A percentile compares a stretch with the other conserved stretches of the same genome.
These are phyloP conservation scores for Hapalemur alaotrensis DNA, from an alignment of 2,797 vertebrate species.

Conservation along the genomic window DNA sequence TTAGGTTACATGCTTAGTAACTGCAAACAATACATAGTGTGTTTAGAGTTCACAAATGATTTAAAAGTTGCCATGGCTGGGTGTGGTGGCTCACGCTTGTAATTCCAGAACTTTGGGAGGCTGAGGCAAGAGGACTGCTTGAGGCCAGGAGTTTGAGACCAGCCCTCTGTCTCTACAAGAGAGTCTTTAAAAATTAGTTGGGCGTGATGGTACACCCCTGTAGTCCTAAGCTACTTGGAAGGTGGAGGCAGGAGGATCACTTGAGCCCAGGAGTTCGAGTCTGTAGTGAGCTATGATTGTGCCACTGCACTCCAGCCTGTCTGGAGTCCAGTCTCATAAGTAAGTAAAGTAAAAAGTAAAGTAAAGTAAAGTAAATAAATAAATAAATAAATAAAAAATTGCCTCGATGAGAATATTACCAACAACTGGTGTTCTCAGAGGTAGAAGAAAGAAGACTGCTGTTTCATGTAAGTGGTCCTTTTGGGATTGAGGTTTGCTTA, in stretches of 20 bases:
- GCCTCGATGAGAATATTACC: neutral
- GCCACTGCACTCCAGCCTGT: neutral
- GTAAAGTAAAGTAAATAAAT: too few species aligned
- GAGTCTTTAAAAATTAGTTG: neutral
- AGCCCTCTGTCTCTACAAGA: neutral
- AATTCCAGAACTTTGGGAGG: neutral
- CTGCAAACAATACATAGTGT: neutral
- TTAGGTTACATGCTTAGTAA: neutral
- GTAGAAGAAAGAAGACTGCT: neutral
- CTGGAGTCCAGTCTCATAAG: neutral
- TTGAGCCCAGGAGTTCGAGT: neutral
- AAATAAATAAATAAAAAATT: neutral
- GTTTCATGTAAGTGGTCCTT: neutral
- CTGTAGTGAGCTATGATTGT: neutral
- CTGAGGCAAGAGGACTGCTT: neutral
- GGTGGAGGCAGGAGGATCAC: neutral
- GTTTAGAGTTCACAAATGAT: neutral
- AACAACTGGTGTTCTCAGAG: neutral
- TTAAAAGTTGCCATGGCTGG: neutral
- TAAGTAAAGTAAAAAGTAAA: neutral
- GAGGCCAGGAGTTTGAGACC: neutral
- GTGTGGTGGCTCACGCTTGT: neutral
- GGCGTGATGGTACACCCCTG: neutral
- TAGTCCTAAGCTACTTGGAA: neutral
- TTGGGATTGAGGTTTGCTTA: neutral